Percentiles rank a stretch among this genome's conserved stretches.
Conservation (phyloP, 1,140 invertebrate species). For the Formica selysi region DNA sequence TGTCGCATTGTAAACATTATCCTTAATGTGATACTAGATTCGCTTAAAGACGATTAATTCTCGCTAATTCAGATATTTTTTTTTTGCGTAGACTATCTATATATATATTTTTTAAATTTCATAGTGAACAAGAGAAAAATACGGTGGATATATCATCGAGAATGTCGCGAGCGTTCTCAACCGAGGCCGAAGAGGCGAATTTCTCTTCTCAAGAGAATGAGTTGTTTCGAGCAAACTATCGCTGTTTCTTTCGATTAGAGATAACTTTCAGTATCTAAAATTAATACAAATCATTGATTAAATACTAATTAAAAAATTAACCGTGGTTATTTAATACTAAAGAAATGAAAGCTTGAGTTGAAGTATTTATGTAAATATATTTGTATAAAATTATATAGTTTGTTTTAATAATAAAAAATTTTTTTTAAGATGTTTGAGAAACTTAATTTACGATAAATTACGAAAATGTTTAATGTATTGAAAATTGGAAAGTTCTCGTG, state of each 20-base stretch:
- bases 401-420: not conserved
- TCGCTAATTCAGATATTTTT: constrained; percentile 49
- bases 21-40: constrained; percentile 39
- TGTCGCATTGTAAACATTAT: constrained; percentile 11
- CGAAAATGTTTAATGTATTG: not conserved
- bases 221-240: not conserved
- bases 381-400: not conserved
- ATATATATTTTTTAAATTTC: constrained; percentile 1
- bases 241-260: not conserved
- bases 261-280: not conserved
- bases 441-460: not conserved
- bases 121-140: constrained; percentile 66
- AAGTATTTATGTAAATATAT: constrained; percentile 13
- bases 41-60: constrained; percentile 29
- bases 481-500: not conserved
- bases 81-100: constrained; percentile 4
- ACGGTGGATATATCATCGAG: constrained; percentile 72
- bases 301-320: not conserved
- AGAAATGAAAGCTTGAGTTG: constrained; percentile 8
- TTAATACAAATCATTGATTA: not conserved
- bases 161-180: constrained; percentile 74
- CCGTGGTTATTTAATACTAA: not conserved
- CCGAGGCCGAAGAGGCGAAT: constrained; percentile 46
- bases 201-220: not conserved
- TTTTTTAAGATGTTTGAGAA: not conserved